Evolutionary conservation across 37 sponge, comb jelly and placozoan genomes (phyloP).

Genomic region (Oopsacas minuta): DNA sequence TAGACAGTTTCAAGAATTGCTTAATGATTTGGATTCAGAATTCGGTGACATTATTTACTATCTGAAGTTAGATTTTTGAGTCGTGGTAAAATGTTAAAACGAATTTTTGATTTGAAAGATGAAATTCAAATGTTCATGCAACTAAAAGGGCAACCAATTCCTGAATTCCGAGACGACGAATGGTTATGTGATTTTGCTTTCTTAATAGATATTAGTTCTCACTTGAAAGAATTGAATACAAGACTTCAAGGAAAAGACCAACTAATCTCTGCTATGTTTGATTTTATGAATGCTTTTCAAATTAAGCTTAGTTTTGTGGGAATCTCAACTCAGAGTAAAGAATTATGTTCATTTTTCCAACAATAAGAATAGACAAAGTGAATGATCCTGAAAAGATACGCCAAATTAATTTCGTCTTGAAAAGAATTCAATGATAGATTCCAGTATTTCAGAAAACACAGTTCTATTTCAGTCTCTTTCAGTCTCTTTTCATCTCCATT

Average conservation of each 20-base stretch:
- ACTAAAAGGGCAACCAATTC: not conserved
- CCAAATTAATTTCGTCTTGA: not conserved
- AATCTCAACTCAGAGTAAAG: not conserved
- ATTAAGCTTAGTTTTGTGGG: not conserved
- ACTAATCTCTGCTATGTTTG: not conserved
- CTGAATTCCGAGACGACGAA: not conserved
- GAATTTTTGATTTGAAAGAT: not conserved
- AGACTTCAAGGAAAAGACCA: not conserved
- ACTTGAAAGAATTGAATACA: not conserved
- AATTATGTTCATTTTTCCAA: not conserved
- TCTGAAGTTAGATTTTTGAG: not conserved
- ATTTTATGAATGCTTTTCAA: not conserved
- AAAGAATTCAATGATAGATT: not conserved
- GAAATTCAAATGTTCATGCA: not conserved
- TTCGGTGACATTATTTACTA: not conserved
- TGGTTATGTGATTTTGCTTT: conserved; percentile 13
- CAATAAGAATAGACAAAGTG: not conserved
- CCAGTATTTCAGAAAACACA: not conserved
- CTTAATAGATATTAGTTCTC: conserved; percentile 1
- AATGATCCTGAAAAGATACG: not conserved
- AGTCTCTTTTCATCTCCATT: not conserved
- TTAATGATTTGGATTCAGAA: not conserved
- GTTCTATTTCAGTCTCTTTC: not conserved
- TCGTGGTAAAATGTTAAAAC: conserved; percentile 4
- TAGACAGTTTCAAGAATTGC: not conserved